A percentile compares a stretch with the other conserved stretches of the same genome.
Conservation (phyloP, 2,113 vertebrate genomes). For the Silurus meridionalis region DNA sequence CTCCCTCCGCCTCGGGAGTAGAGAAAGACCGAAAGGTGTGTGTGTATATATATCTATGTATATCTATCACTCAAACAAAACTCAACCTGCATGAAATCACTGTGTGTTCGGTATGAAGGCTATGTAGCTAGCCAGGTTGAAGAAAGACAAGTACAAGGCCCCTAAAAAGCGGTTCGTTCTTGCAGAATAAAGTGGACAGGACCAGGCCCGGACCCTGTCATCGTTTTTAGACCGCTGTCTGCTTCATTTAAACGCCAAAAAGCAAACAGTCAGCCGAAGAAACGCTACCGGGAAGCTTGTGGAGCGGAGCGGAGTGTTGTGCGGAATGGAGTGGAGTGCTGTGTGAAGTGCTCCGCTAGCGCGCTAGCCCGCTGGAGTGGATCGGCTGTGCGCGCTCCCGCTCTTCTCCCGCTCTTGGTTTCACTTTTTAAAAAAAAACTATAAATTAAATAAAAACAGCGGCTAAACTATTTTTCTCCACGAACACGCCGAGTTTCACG, state of each 20-base stretch:
- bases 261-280: neutral
- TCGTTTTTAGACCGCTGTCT: neutral
- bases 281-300: neutral
- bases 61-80: neutral
- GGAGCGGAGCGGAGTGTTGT: too few relatives aligned
- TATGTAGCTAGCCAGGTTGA: constrained; percentile 19
- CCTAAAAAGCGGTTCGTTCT: neutral
- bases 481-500: neutral
- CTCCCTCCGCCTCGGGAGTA: constrained; percentile 39
- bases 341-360: constrained; percentile 17
- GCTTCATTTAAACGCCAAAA: constrained; percentile 1
- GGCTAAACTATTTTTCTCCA: neutral
- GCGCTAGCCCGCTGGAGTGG: constrained; percentile 4
- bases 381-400: constrained; percentile 37
- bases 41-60: too few relatives aligned
- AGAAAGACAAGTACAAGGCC: constrained; percentile 26
- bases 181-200: constrained; percentile 26
- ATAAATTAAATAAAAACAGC: constrained; percentile 13
- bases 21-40: neutral
- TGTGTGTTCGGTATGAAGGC: constrained; percentile 27
- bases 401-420: neutral
- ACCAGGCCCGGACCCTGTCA: constrained; percentile 15
- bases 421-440: neutral
- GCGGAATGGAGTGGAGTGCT: neutral
- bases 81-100: constrained; percentile 24